Conservation (phyloP, 1,140 invertebrate genomes). For the Orchestia grillus region DNA sequence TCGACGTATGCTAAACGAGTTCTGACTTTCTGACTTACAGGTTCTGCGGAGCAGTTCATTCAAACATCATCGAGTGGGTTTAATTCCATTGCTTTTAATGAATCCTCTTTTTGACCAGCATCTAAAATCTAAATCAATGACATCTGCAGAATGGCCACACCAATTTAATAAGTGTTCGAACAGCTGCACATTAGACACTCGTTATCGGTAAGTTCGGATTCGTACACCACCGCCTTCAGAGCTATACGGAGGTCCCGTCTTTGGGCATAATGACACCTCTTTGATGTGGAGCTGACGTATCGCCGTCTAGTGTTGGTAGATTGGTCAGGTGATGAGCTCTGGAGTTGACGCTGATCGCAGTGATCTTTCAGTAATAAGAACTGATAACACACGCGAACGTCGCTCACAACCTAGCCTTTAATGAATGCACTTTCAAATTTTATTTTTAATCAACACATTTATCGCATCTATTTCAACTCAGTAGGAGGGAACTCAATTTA, state of each 20-base stretch:
- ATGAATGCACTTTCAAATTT: background rate
- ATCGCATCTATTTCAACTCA: too few species aligned
- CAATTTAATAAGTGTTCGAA: background rate
- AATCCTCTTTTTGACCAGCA: background rate
- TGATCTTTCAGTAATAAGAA: background rate
- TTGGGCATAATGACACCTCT: conserved; percentile 40
- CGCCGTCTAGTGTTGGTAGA: conserved; percentile 14
- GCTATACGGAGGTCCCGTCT: background rate
- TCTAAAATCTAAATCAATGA: conserved; percentile 9
- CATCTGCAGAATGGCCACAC: conserved; percentile 17
- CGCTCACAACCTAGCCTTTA: background rate
- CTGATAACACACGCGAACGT: background rate
- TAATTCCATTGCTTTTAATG: background rate
- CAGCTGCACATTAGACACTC: conserved; percentile 11
- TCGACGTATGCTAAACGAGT: background rate
- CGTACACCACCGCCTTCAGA: background rate
- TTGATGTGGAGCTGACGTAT: conserved; percentile 22
- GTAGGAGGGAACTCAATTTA: too few species aligned
- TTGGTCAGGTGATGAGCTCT: conserved; percentile 9
- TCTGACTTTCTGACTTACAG: background rate
- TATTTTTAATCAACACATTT: too few species aligned
- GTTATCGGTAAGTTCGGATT: background rate
- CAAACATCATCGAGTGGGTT: background rate
- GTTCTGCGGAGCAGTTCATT: background rate
- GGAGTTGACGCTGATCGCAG: background rate